Base-by-base conservation (phyloP, 2,113 vertebrate species). In the Epinephelus moara region DNA sequence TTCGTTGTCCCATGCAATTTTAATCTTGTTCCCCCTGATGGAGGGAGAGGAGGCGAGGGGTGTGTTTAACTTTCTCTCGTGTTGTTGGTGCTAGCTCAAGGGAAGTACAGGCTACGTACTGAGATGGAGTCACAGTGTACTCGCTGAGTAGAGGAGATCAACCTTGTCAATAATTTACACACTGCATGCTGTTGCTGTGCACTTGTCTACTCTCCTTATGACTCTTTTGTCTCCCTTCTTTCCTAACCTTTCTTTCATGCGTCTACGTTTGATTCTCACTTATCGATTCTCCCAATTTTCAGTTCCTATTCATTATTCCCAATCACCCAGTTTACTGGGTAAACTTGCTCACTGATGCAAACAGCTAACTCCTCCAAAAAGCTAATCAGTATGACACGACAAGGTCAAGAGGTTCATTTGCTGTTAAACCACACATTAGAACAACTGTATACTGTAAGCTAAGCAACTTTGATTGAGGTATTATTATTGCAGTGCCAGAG, bases 101-200 rank as follows among this genome's bases (percentile, higher is more conserved):
- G 21, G 69, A 53, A 70, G 59, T n/a, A 47, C 56, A 17, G 62
- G 55, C 7, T 71, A 78, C 77, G 62, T 84, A 85, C 2, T 2
- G 23, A 74, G 59, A 78, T 78, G 27, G 37, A 87, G 83, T 85
- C 23, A 27, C 37, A 50, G 66, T 52, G 85, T 82, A 47, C 30
- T 70, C 4, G 6, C 7, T 23, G 70, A 81, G 75, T 12, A 57
- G 82, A 85, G 18, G 33, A 75, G 70, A 66, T 70, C 52, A 25
- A 59, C 49, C 47, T 18, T 1, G 30, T 90, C 53, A 88, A 90
- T 93, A 78, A 89, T 92, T 93, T 72, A 89, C 52, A 0, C 6
- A 1, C 23, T 53, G 53, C 56, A 63, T 50, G 66, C 47, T 62
- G 61, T 74, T 82, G 55, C 27, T 40, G 45, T 82, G 45, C 17